A percentile compares a stretch with the other conserved stretches of the same genome.
Conservation (phyloP, 2,888 invertebrate genomes). For the Hemicrepidius hirtus region DNA sequence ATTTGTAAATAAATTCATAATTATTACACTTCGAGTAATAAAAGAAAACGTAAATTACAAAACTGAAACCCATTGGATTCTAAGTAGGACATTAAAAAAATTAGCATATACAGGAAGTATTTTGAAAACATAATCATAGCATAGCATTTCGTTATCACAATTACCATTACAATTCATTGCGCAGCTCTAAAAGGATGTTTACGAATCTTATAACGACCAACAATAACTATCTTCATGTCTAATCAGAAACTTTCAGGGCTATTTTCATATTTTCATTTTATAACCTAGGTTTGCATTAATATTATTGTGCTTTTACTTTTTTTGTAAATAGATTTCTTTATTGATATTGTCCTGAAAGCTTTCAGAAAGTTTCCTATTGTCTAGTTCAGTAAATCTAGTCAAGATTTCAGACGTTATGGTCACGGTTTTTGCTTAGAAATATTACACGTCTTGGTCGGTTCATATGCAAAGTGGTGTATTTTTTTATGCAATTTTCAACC, state of each 20-base stretch:
- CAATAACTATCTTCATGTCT: neutral
- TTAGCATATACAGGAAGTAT: no score
- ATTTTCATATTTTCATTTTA: slow-evolving; percentile 19
- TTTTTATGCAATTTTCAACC: slow-evolving; percentile 32
- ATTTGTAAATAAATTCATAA: no score
- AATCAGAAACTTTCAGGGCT: neutral
- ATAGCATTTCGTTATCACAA: no score
- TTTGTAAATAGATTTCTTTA: slow-evolving; percentile 41
- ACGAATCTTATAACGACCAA: neutral
- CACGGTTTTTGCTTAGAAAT: slow-evolving; percentile 16
- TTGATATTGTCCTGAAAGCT: slow-evolving; percentile 35
- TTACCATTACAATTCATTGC: no score
- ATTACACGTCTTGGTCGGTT: slow-evolving; percentile 34
- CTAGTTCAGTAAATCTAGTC: slow-evolving; percentile 1
- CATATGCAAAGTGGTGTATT: slow-evolving; percentile 36
- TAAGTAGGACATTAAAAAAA: no score
- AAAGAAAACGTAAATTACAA: no score
- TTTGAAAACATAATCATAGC: no score
- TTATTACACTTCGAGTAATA: no score
- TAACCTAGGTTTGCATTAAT: slow-evolving; percentile 38
- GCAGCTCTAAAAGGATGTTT: neutral
- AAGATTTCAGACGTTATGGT: slow-evolving; percentile 37
- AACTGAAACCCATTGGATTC: no score
- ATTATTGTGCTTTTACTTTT: slow-evolving; percentile 42
- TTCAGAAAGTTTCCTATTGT: slow-evolving; percentile 32